Evolutionary conservation across 2,797 vertebrate genomes (phyloP).

Genomic region (Sebastes steindachneri): DNA sequence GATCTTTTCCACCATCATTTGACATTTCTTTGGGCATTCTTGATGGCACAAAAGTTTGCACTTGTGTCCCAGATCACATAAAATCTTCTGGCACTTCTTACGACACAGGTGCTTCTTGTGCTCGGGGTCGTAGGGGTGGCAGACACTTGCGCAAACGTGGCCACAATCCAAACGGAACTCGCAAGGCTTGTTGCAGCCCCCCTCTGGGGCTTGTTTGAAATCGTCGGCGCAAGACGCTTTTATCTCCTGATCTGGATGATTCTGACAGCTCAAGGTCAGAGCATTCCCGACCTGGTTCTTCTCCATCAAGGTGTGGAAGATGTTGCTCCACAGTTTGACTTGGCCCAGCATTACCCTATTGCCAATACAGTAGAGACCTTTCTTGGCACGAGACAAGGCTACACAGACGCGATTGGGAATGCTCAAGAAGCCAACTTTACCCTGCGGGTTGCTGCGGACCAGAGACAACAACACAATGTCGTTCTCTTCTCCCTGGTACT

Average conservation of each 20-base stretch:
- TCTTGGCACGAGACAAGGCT: slow-evolving; percentile 94
- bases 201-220: slow-evolving; percentile 90
- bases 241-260: slow-evolving; percentile 87
- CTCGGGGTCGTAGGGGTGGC: slow-evolving; percentile 90
- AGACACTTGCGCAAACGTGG: slow-evolving; percentile 90
- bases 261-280: slow-evolving; percentile 90
- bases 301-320: slow-evolving; percentile 87
- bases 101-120: slow-evolving; percentile 87
- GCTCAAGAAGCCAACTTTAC: slow-evolving; percentile 90
- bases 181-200: slow-evolving; percentile 90
- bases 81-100: slow-evolving; percentile 87
- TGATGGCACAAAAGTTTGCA: slow-evolving; percentile 82
- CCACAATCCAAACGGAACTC: slow-evolving; percentile 91
- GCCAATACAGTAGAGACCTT: slow-evolving; percentile 92
- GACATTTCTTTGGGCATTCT: slow-evolving; percentile 83
- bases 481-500: slow-evolving; percentile 98
- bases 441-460: slow-evolving; percentile 90
- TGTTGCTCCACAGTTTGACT: slow-evolving; percentile 90
- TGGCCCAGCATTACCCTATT: slow-evolving; percentile 88
- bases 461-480: slow-evolving; percentile 94
- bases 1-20: slow-evolving; percentile 84
- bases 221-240: slow-evolving; percentile 81
- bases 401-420: slow-evolving; percentile 94
- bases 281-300: slow-evolving; percentile 81
- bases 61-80: slow-evolving; percentile 87